Evolutionary conservation across 2,888 invertebrate species (phyloP).

Genomic region (Caenorhabditis sp.): DNA sequence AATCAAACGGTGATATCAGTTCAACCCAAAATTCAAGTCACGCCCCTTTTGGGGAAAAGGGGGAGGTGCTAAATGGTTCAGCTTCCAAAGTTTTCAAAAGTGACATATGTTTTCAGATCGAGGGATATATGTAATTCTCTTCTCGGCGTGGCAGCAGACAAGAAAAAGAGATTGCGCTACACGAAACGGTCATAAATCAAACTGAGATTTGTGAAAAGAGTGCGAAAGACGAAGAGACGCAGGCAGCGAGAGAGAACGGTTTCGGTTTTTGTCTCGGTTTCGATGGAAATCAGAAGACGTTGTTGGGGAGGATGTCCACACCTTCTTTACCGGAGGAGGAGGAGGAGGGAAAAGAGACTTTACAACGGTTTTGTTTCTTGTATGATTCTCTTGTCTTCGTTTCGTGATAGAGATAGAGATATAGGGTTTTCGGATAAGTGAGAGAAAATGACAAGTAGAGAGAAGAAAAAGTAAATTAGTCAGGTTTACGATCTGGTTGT

Average conservation of each 20-base stretch:
- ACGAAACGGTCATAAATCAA: constrained; percentile 50
- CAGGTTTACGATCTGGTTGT: constrained; percentile 20
- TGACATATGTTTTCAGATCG: no score
- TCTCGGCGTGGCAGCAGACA: constrained; percentile 43
- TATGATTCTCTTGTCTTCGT: not conserved
- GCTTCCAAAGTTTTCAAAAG: no score
- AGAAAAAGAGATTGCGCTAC: constrained; percentile 20
- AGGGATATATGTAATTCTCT: constrained; percentile 9
- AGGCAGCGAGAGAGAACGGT: constrained; percentile 46
- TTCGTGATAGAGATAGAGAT: no score
- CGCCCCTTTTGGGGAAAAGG: not conserved
- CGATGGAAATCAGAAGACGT: constrained; percentile 19
- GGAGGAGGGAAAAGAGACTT: not conserved
- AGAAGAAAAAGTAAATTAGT: constrained; percentile 11
- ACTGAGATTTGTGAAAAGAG: constrained; percentile 25
- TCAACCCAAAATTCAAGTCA: no score
- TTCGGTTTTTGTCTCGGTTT: constrained; percentile 27
- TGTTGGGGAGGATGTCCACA: not conserved
- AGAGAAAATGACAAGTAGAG: not conserved
- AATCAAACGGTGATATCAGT: not conserved
- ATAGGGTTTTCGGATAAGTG: not conserved
- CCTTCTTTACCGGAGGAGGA: constrained; percentile 26
- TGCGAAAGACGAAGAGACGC: constrained; percentile 21
- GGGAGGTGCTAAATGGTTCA: no score
- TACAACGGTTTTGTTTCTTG: constrained; percentile 1